Conservation (phyloP, 2,113 vertebrate genomes). For the Strigops habroptila region DNA sequence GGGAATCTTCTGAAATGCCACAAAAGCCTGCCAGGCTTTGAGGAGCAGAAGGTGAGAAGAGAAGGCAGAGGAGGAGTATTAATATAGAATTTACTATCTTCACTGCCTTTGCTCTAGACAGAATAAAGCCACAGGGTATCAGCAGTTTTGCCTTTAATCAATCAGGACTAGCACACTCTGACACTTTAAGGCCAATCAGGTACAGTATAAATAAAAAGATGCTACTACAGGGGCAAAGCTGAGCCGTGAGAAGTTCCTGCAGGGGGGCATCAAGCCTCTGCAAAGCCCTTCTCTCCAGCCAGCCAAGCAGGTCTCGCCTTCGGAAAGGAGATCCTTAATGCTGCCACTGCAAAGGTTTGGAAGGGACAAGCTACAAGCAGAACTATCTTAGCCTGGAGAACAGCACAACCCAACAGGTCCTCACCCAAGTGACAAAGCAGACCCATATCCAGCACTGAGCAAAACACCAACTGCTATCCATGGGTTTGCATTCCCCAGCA, state of each 20-base stretch:
- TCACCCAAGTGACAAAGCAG: neutral
- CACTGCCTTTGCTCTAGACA: neutral
- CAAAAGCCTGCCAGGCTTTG: neutral
- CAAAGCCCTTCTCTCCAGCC: neutral
- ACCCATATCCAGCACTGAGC: neutral
- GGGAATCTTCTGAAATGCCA: neutral
- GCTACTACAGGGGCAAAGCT: neutral
- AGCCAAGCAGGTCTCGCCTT: neutral
- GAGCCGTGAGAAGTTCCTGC: neutral
- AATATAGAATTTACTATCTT: neutral
- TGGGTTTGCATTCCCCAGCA: neutral
- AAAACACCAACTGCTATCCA: neutral
- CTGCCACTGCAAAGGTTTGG: neutral
- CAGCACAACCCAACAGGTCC: neutral
- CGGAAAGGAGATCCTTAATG: neutral
- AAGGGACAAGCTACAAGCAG: neutral
- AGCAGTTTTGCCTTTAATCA: neutral
- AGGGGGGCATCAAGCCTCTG: neutral
- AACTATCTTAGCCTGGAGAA: neutral
- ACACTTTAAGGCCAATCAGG: slow-evolving; percentile 31
- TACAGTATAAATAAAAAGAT: neutral
- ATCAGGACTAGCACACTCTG: neutral
- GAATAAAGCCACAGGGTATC: neutral
- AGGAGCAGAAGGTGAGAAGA: neutral
- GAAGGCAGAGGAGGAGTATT: neutral